Base-by-base conservation (phyloP, 1,140 invertebrate genomes). In the Lepidotrigona ventralis region DNA sequence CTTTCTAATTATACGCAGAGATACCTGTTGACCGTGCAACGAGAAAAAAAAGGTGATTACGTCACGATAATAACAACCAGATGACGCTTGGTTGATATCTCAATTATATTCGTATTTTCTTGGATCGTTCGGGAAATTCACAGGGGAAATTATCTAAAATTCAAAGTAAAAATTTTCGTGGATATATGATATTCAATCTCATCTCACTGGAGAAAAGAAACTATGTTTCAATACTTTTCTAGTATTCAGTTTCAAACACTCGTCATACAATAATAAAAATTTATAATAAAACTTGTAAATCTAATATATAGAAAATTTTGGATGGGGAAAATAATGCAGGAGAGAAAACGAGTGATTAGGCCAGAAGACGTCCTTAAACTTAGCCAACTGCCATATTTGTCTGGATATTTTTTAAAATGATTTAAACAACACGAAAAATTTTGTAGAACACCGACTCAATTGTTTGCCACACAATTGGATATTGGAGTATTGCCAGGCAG, bases 391-490 rank as follows among this genome's bases (percentile, higher is more conserved):
- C 17, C 39, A 69, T 72, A 33, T 58, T 66, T 15, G 17, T 78
- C 72, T 51, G 63, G 19, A 60, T 5, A 29, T 53, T 33, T 88
- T 33, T 85, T 81, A 53, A 69, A 85, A 66, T 51, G 64, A 26
- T 54, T 19, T 19, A 15, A 51, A 17, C 29, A 9, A 58, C 23
- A 19, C 8, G 33, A 69, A 29, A n/a, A 51, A 33, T 78, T 60
- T 79, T 51, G 26, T 66, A 81, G 64, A 58, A 33, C 64, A 73
- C n/a, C 81, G 77, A 88, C 77, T 73, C 33, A 83, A 73, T 87
- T 88, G 56, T 74, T 60, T 26, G 63, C 54, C 12, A 17, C 23
- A 33, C 23, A 17, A 69, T 58, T 76, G 19, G 26, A n/a, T 19
- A 17, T 21, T n/a, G 2, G 33, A 26, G 21, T 53, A 19, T 66